Evolutionary conservation across 1,140 invertebrate genomes (phyloP).

Genomic region (Lepidotrigona ventralis): DNA sequence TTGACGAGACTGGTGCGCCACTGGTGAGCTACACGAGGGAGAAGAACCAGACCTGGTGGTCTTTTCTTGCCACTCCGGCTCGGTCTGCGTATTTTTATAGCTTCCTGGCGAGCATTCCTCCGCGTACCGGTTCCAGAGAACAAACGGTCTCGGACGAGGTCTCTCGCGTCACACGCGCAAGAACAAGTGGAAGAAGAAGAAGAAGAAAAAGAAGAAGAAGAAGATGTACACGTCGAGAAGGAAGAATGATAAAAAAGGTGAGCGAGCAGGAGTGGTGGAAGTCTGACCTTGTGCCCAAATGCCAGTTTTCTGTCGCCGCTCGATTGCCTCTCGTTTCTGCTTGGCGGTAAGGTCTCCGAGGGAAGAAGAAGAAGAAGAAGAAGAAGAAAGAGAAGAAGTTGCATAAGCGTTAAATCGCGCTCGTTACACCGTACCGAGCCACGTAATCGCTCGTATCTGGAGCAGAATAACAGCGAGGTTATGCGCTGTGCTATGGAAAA

Average conservation of each 20-base stretch:
- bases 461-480: constrained; percentile 57
- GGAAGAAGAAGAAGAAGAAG: no score
- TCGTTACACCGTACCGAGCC: constrained; percentile 47
- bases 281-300: constrained; percentile 66
- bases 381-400: constrained; percentile 29
- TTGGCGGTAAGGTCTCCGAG: constrained; percentile 4
- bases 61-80: background rate
- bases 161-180: background rate
- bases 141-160: constrained; percentile 47
- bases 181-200: background rate
- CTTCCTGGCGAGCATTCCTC: constrained; percentile 57
- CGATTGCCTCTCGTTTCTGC: constrained; percentile 43
- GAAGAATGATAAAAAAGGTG: constrained; percentile 38
- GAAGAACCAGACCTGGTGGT: background rate
- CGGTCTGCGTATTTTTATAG: constrained; percentile 54
- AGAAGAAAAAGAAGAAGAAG: background rate
- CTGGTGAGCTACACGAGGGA: background rate
- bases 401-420: constrained; percentile 66
- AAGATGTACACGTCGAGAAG: background rate
- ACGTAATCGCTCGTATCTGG: constrained; percentile 61
- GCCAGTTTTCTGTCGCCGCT: constrained; percentile 63
- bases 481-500: background rate
- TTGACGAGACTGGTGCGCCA: background rate
- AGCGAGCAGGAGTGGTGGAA: background rate
- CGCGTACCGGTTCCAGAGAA: constrained; percentile 44